Base-by-base conservation (phyloP, 1,140 invertebrate species). In the Nymphalis io region DNA sequence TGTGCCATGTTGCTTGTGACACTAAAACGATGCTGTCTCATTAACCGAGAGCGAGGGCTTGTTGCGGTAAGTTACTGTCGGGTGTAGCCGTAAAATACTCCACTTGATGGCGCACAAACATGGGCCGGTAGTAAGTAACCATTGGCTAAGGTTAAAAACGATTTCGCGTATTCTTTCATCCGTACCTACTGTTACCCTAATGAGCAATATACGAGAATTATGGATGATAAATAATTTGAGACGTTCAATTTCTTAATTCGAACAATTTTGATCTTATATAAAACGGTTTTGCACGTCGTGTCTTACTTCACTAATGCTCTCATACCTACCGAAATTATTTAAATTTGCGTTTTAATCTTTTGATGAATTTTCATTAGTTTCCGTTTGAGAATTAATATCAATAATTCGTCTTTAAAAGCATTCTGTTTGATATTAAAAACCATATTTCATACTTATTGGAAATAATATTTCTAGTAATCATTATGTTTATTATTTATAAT, bases 41-140 rank as follows among this genome's bases (percentile, higher is more conserved):
- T 90, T 90, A 88, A 80, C 72, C 23, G 73, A 78, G 80, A 86
- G 80, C 70, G 80, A 81, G 70, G 66, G 80, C 78, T 76, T 81
- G 84, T 87, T 84, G 82, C 62, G 78, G 79, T 84, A 87, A 90
- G 79, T 87, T 90, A 88, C 80, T 75, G 83, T 73, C 76, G 80
- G 78, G 71, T 73, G 73, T 39, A 69, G 79, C 74, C 78, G 76
- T 90, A 88, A 90, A 90, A 63, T 88, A 78, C 63, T 68, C 61
- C 74, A 84, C 70, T 88, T 87, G 82, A 89, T 89, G 82, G 78
- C 77, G 74, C 65, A 78, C 76, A 85, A 87, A 86, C 79, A 85
- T 74, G 58, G 68, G 21, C 57, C 65, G 53, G 48, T 53, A 33
- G 27, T 33, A 21, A 59, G 39, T 68, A 60, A 72, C 64, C 65